phyloP scores from a whole-genome alignment of 2,797 vertebrate species.

The Hafferia zeledoni region DNA sequence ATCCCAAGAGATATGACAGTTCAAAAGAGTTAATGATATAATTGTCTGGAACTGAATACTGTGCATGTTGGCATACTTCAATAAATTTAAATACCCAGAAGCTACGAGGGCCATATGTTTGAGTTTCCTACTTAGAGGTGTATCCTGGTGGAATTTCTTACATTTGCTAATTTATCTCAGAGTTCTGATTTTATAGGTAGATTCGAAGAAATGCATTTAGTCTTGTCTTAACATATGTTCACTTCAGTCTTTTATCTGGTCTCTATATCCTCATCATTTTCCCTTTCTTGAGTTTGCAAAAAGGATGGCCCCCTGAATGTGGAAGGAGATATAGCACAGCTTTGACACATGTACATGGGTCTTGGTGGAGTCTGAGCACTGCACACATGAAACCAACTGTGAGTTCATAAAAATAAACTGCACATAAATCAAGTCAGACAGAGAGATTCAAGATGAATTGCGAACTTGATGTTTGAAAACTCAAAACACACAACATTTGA shows the following conservation, averaged over 20 bases:
- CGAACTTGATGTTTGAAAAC: background rate
- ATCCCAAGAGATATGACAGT: background rate
- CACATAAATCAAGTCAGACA: background rate
- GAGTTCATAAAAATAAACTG: background rate
- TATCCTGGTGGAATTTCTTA: background rate
- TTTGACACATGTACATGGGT: rapidly evolving
- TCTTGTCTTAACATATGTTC: background rate
- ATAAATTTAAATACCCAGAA: background rate
- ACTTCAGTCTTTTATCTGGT: background rate
- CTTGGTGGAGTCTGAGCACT: background rate
- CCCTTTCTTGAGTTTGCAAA: background rate
- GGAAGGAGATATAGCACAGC: background rate
- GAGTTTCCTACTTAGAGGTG: background rate
- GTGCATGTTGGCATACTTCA: background rate
- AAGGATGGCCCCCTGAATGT: background rate
- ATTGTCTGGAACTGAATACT: background rate
- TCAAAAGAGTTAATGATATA: constrained; percentile 26
- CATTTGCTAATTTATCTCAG: background rate
- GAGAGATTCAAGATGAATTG: background rate
- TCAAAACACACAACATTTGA: background rate
- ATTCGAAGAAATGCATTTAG: background rate
- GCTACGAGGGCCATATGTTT: background rate
- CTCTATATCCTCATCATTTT: background rate
- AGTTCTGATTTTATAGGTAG: background rate
- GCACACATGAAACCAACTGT: background rate